Base-by-base conservation (phyloP, 2,797 vertebrate genomes). In the Taenioides sp. region DNA sequence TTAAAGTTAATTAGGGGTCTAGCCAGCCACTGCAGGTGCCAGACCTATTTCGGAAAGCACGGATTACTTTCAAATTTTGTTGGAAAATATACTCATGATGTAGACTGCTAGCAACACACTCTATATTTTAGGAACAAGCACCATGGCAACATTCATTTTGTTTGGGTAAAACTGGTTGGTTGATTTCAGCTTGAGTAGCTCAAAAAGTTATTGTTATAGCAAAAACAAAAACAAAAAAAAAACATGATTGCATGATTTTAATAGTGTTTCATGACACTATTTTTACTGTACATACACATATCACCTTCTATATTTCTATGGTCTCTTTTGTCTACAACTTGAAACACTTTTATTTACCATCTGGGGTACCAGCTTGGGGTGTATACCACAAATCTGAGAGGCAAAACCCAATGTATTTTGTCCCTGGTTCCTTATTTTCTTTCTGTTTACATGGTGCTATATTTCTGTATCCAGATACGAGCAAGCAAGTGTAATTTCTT, bases 1-100 rank as follows among this genome's bases (percentile, higher is more conserved):
- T 80, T 74, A 80, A 76, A 89, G 81, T 91, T 87, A 84, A 91
- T 91, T 87, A 85, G 66, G 54, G 69, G 77, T 76, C 67, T 67
- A 77, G 79, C 37, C 72, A 77, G 79, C 37, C 72, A 65, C 67
- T 76, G 74, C 80, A 85, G 84, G 78, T 81, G 79, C 40, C 65
- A 14, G 20, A 61, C 69, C 43, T 67, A 67, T 69, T 47, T 59
- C 71, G 47, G 43, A 79, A 78, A 25, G 50, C 58, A 65, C 0
- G 11, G 49, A 76, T 80, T 79, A 75, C 69, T 71, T 73, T 17
- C 74, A 71, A 5, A 67, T 76, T 12, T 54, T 23, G 16, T 40
- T 59, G 4, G 57, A 25, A 22, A 28, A 28, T 28, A 23, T 22
- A 14, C 22, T 57, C 7, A 57, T 57, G 20, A 57, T 12, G 54